Base-by-base conservation (phyloP, 2,888 invertebrate species). In the Phalera bucephala region DNA sequence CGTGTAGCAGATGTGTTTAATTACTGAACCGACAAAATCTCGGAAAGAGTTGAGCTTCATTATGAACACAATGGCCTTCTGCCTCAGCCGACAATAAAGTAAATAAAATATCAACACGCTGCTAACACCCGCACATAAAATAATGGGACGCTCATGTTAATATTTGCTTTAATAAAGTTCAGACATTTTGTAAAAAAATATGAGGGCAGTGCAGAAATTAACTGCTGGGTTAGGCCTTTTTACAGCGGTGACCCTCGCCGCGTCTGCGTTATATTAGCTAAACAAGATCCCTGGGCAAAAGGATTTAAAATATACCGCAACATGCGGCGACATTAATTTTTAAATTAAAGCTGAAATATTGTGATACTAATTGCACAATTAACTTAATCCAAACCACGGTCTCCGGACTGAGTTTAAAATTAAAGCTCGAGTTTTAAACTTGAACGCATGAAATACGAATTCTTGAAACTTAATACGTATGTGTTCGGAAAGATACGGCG, bases 1-100 rank as follows among this genome's bases (percentile, higher is more conserved):
- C 71, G 72, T 72, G 82, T 74, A 77, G 66, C 87, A 85, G 82
- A 85, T 87, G 88, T 81, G 79, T 79, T 84, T 85, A 85, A 89
- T 86, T 82, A 83, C 82, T 79, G 80, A 80, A 75, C 84, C 81
- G 67, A 74, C 80, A 75, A 75, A 78, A 85, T 80, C 80, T 74
- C 72, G 53, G 66, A 74, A 80, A 80, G 76, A 82, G 79, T 79
- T 64, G 67, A 72, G 80, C 72, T 82, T 77, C 72, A 80, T 83
- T 81, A 80, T 71, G 67, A 71, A 77, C 72, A 71, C 70, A 78
- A 73, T 69, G 67, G 66, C 57, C 63, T 55, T 59, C 58, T 54
- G 65, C 62, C 66, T 70, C 66, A 48, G 63, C 62, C 71, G 57
- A 56, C 72, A 64, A 73, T 80, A 78, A 82, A 84, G 75, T 82